Base-by-base conservation (phyloP, 2,113 vertebrate species). In the Craseonycteris thonglongyai region DNA sequence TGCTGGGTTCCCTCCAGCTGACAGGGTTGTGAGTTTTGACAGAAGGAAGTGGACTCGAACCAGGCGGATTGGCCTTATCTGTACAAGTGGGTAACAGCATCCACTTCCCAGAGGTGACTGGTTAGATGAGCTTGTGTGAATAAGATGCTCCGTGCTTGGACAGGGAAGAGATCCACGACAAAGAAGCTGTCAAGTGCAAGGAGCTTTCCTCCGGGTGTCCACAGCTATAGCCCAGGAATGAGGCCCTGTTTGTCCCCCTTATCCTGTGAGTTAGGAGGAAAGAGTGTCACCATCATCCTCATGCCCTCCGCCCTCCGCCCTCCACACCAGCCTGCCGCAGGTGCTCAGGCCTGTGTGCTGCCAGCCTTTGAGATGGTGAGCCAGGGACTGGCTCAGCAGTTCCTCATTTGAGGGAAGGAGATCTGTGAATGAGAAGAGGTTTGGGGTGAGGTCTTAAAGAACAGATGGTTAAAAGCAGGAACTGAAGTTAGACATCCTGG, bases 351-450 rank as follows among this genome's bases (percentile, higher is more conserved):
- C 14, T 12, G 0, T 7, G 40, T 0, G 2, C 22, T 19, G 51
- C 24, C 14, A 9, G 35, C n/a, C 69, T 59, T 2, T 26, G 49
- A 8, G 47, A 54, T 30, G 12, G 61, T 0, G 4, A 58, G 18
- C 19, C 38, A 11, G 22, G 35, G 7, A n/a, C 9, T 35, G 1
- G 2, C 11, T 35, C 1, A 1, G 33, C 1, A 0, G 28, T 35
- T 33, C 19, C n/a, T 42, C 13, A 21, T 22, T 51, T 0, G 30
- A 61, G 28, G 38, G 24, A 30, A 30, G 18, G 54, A 30, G 80
- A 38, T 30, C 3, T 56, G 30, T 47, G 66, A 76, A n/a, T 1
- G 38, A 51, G 61, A 45, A 63, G 33, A 89, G 16, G 35, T 26
- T 15, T 30, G 33, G 4, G 7, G 30, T 4, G 6, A 54, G 65